phyloP scores from a whole-genome alignment of 2,888 invertebrate genomes.

The Yponomeuta sedellus region DNA sequence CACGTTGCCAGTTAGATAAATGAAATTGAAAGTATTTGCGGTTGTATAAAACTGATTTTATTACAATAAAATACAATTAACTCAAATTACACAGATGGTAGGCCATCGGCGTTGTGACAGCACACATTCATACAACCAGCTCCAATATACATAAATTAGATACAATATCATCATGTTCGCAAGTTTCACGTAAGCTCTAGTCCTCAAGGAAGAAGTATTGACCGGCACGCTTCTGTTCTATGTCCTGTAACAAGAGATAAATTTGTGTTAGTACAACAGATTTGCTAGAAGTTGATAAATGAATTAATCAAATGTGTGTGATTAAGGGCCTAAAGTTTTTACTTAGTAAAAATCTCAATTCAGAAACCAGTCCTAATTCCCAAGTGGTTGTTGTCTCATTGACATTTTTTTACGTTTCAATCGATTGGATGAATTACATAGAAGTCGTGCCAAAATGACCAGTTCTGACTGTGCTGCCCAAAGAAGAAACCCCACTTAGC shows the following conservation, averaged over 20 bases:
- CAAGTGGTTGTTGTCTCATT: no score
- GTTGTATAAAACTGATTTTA: conserved; percentile 69
- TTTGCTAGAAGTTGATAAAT: no score
- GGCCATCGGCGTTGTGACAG: conserved; percentile 54
- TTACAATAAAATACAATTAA: conserved; percentile 60
- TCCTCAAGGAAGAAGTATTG: conserved; percentile 99
- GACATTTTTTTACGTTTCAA: no score
- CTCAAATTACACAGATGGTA: conserved; percentile 60
- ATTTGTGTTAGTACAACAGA: not conserved
- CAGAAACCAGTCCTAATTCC: no score
- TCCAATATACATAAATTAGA: conserved; percentile 46
- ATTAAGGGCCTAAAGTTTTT: no score
- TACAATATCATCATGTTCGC: conserved; percentile 29
- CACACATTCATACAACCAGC: conserved; percentile 32
- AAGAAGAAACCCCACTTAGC: no score
- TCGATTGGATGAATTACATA: no score
- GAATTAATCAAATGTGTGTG: no score
- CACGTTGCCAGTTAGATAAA: not conserved
- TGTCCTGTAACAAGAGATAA: conserved; percentile 80
- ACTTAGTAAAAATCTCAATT: no score
- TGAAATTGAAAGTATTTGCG: conserved; percentile 30
- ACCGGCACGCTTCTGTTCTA: conserved; percentile 97
- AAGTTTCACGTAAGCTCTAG: conserved; percentile 55
- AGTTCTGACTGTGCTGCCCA: no score
- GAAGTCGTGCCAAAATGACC: no score